Conservation (phyloP, 2,888 invertebrate species). For the Sisyra terminalis region DNA sequence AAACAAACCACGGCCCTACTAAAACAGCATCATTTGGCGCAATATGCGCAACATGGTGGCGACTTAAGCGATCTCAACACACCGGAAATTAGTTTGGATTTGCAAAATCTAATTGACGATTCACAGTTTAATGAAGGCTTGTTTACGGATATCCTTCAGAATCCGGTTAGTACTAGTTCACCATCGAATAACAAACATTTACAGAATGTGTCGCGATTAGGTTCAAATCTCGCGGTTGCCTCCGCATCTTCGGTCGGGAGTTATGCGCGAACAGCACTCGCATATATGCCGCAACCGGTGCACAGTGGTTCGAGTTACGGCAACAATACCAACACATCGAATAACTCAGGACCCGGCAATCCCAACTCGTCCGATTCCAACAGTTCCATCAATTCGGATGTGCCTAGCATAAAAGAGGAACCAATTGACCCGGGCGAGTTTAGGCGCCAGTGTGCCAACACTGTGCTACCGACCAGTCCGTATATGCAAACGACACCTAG, state of each 20-base stretch:
- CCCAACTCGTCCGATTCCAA: constrained; percentile 21
- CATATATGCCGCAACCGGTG: constrained; percentile 86
- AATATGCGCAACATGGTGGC: constrained; percentile 48
- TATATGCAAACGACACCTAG: constrained; percentile 22
- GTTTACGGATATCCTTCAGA: constrained; percentile 67
- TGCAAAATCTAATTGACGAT: constrained; percentile 85
- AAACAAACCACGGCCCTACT: constrained; percentile 36
- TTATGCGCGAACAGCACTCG: constrained; percentile 56
- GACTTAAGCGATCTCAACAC: constrained; percentile 81
- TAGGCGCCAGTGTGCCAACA: constrained; percentile 39
- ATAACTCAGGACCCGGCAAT: constrained; percentile 1
- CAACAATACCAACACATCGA: constrained; percentile 15
- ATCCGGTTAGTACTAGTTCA: constrained; percentile 15
- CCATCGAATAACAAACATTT: constrained; percentile 26
- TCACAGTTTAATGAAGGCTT: constrained; percentile 74
- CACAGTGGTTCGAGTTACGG: constrained; percentile 49
- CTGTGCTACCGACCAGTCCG: constrained; percentile 21
- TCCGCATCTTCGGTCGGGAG: constrained; percentile 16
- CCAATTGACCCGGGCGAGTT: constrained; percentile 66
- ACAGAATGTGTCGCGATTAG: constrained; percentile 22
- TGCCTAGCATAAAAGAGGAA: constrained; percentile 73
- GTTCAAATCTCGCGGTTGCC: constrained; percentile 8
- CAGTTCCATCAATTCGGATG: constrained; percentile 35
- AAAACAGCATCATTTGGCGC: constrained; percentile 51
- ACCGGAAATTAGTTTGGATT: constrained; percentile 81